phyloP scores from a whole-genome alignment of 2,888 invertebrate genomes.

The Caenorhabditis panamensis region DNA sequence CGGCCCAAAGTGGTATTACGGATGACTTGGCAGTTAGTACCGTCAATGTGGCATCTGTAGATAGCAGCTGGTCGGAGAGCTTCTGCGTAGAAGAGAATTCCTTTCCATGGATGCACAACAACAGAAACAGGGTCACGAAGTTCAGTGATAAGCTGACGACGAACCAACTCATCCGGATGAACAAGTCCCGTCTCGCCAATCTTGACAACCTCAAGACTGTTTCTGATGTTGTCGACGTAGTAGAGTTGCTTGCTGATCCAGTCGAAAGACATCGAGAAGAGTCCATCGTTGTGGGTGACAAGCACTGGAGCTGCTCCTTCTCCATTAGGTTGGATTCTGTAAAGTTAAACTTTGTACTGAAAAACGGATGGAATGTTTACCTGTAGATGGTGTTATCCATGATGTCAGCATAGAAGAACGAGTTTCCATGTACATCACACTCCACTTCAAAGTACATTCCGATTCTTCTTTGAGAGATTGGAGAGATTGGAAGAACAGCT shows the following conservation, averaged over 20 bases:
- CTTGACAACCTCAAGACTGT: conserved; percentile 87
- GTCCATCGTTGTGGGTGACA: conserved; percentile 96
- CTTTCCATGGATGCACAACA: conserved; percentile 94
- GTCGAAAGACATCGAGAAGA: conserved; percentile 94
- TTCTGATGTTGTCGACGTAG: conserved; percentile 94
- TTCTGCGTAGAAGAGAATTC: conserved; percentile 93
- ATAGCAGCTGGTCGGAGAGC: conserved; percentile 94
- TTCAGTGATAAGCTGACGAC: conserved; percentile 75
- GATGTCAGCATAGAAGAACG: conserved; percentile 97
- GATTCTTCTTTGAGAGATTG: conserved; percentile 92
- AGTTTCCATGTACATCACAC: conserved; percentile 84
- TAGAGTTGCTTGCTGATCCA: conserved; percentile 96
- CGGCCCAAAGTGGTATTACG: conserved; percentile 80
- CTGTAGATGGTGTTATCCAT: conserved; percentile 84
- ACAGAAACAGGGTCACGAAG: conserved; percentile 93
- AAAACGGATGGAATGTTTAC: conserved; percentile 21
- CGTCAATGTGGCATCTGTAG: conserved; percentile 93
- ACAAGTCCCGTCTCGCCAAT: conserved; percentile 73
- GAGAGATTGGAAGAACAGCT: conserved; percentile 92
- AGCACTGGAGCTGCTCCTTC: conserved; percentile 85
- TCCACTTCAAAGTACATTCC: conserved; percentile 84
- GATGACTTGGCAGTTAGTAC: conserved; percentile 86
- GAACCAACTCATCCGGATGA: conserved; percentile 79
- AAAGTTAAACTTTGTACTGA: not conserved
- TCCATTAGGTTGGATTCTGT: conserved; percentile 85